These are phyloP conservation scores for Phrynocephalus vlangalii DNA, from an alignment of 2,797 vertebrate species.

Conservation along the genomic window DNA sequence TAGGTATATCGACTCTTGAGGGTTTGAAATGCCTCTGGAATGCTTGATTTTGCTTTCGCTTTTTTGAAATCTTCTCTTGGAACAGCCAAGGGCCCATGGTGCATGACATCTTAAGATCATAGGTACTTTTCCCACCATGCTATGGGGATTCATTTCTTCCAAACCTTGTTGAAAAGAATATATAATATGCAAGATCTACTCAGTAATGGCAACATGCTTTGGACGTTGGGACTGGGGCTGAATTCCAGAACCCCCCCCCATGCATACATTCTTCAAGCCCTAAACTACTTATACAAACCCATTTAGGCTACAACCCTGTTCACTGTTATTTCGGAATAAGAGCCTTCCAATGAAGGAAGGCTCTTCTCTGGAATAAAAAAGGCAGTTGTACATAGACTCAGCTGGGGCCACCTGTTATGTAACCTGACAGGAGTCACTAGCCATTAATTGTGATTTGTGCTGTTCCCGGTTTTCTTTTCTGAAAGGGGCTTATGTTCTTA, in stretches of 20 bases:
- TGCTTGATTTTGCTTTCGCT: neutral
- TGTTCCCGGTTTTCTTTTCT: neutral
- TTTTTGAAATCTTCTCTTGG: neutral
- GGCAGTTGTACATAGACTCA: neutral
- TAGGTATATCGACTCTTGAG: neutral
- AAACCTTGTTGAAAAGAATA: slow-evolving; percentile 8
- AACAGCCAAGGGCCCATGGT: neutral
- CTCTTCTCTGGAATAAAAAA: neutral
- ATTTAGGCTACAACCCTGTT: neutral
- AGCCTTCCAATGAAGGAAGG: neutral
- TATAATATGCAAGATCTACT: neutral
- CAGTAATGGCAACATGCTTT: neutral
- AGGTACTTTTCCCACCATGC: slow-evolving; percentile 24
- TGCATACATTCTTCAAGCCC: neutral
- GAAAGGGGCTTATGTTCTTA: neutral
- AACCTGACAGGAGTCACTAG: neutral
- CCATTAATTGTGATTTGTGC: neutral
- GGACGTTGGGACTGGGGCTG: neutral
- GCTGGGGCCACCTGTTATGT: neutral
- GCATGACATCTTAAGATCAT: neutral
- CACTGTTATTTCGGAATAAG: neutral
- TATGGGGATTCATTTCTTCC: neutral
- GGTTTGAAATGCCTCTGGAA: slow-evolving; percentile 24
- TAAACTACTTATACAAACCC: neutral
- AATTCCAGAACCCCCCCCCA: neutral